Base-by-base conservation (phyloP, 2,797 vertebrate genomes). In the Macrochelys suwanniensis region DNA sequence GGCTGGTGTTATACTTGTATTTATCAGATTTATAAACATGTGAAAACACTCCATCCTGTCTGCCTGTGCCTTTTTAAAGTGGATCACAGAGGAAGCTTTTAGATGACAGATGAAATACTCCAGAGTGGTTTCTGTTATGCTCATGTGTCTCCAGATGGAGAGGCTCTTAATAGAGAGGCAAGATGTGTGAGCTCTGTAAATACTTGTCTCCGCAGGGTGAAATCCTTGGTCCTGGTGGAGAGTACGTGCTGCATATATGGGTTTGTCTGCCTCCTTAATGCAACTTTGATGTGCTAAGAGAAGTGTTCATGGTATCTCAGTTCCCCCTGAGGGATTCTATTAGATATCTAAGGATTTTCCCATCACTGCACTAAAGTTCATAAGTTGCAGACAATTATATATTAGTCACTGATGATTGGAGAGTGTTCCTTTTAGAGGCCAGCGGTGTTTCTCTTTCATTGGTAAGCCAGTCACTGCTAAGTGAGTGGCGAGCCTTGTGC, bases 1-100 rank as follows among this genome's bases (percentile, higher is more conserved):
- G 92, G 93, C 87, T 68, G 89, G 90, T 42, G 89, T 88, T 95
- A 95, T 51, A 59, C 91, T 95, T 93, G 11, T 96, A 96, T 97
- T 97, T 94, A 89, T 87, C 71, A 94, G 92, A 95, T 97, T 97
- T 97, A 98, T 98, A 98, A 98, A 98, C 76, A 88, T 74, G 82
- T 97, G 94, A 96, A 93, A 91, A 95, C 76, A n/a, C 83, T 84
- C 68, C 83, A 45, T 96, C n/a, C 51, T 84, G 80, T 19, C 87
- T 54, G 42, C 49, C 87, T 54, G 86, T n/a, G n/a, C 45, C 78
- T 28, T 4, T 95, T 96, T 33, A 42, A 37, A 2, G 0, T 78
- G 47, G 56, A 51, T 81, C 42, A 1, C 1, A n/a, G 82, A 49
- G 74, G 68, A 42, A 85, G 26, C 68, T 42, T 89, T 47, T 11